Base-by-base conservation (phyloP, 2,888 invertebrate genomes). In the Andrena trimmerana region DNA sequence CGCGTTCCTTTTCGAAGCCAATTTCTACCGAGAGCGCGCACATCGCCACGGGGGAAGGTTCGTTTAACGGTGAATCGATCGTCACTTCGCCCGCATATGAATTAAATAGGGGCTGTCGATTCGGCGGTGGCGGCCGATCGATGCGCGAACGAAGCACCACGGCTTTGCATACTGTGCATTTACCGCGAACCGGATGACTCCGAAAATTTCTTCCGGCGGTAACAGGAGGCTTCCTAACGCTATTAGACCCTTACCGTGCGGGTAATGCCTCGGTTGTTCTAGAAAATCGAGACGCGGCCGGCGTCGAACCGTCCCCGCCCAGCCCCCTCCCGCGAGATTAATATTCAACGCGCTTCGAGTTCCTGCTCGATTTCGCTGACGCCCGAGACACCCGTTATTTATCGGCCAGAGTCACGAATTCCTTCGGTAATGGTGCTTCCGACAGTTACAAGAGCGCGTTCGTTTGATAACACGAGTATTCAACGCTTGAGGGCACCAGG, bases 211-310 rank as follows among this genome's bases (percentile, higher is more conserved):
- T 87, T 88, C 85, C 84, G 85, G 75, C 81, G 83, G 85, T 88
- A 88, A 88, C 78, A 78, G 79, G 70, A 84, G 83, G 82, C 83
- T 88, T 88, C 87, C 88, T 84, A 80, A 86, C 83, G 68, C 80
- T 63, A 85, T 88, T 88, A 88, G 79, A 79, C 70, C 75, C 73
- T 77, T 65, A 71, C 48, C 68, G 31, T 36, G 62, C 42, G 36
- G 66, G 54, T 82, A 82, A 83, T 77, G 57, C 67, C 60, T 42
- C 63, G 68, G 54, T 70, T 82, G 79, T 66, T 79, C 84, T 63
- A 84, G 86, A 87, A 82, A 86, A 87, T 84, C 81, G 76, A 67
- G 78, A 33, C 68, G 63, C 52, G 71, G 59, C 48, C 20, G 50
- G 27, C 42, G 52, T 54, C 70, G 42, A 52, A 60, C 42, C 70